Percentiles rank a stretch among this genome's conserved stretches.
These are phyloP conservation scores for Drosophila seguyi DNA, from an alignment of 1,140 invertebrate genomes.

Conservation along the genomic window DNA sequence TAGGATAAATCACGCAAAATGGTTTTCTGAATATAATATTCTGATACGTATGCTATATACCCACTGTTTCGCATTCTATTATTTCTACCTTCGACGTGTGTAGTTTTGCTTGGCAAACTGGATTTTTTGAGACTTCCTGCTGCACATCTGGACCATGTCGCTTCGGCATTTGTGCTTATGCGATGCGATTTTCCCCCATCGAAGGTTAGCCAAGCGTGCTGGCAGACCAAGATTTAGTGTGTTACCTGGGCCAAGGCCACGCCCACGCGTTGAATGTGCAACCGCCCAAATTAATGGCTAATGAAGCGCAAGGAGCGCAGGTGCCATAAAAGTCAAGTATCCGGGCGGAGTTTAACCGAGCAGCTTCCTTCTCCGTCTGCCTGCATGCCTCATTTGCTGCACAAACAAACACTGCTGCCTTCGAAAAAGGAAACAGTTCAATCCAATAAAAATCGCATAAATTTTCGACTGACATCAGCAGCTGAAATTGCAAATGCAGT, in stretches of 20 bases:
- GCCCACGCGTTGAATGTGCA: constrained; percentile 32
- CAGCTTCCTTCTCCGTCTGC: constrained; percentile 15
- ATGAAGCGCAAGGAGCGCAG: constrained; percentile 61
- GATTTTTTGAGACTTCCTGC: constrained; percentile 13
- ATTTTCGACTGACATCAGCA: constrained; percentile 50
- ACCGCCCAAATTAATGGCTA: constrained; percentile 72
- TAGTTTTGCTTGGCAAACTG: constrained; percentile 24
- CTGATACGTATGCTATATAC: not conserved
- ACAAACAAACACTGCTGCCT: constrained; percentile 49
- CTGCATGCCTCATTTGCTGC: constrained; percentile 70
- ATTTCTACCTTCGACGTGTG: constrained; percentile 5
- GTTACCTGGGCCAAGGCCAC: constrained; percentile 16
- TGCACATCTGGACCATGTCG: constrained; percentile 46
- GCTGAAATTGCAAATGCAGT: constrained; percentile 54
- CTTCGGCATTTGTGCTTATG: constrained; percentile 40
- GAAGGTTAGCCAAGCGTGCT: constrained; percentile 47
- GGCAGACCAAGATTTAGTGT: constrained; percentile 54
- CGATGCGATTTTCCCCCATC: constrained; percentile 38
- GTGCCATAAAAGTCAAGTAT: constrained; percentile 69
- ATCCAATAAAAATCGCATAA: constrained; percentile 73
- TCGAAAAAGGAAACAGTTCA: constrained; percentile 23
- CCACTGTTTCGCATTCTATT: constrained; percentile 1
- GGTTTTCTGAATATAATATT: not conserved
- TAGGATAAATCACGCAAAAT: too few species aligned
- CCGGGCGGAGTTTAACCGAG: constrained; percentile 32